phyloP scores from a whole-genome alignment of 1,140 invertebrate genomes.

The Coptotermes formosanus region DNA sequence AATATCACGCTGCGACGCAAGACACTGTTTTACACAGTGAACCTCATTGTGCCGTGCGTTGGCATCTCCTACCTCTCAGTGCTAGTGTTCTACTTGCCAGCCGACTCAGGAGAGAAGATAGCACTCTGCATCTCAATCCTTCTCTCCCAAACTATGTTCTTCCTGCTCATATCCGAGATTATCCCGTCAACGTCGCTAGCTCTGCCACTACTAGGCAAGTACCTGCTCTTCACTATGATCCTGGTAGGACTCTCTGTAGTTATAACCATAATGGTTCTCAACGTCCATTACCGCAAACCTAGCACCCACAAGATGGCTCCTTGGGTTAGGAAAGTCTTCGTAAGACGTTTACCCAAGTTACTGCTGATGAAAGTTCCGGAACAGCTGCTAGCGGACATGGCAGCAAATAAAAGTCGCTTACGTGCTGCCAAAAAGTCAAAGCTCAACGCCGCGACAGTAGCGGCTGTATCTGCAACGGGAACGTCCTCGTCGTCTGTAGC shows the following conservation, averaged over 20 bases:
- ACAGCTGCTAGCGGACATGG: conserved; percentile 73
- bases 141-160: conserved; percentile 98
- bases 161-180: conserved; percentile 95
- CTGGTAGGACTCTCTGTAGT: conserved; percentile 95
- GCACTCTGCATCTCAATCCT: conserved; percentile 98
- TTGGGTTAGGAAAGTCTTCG: conserved; percentile 87
- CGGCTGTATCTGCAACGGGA: conserved; percentile 63
- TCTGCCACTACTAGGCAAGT: conserved; percentile 94
- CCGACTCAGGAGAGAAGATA: conserved; percentile 98
- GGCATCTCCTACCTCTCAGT: conserved; percentile 90
- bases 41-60: conserved; percentile 91
- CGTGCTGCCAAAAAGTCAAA: conserved; percentile 59
- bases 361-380: conserved; percentile 80
- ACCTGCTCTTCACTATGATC: conserved; percentile 98
- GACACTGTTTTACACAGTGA: conserved; percentile 95
- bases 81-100: conserved; percentile 96
- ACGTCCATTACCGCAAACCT: conserved; percentile 98
- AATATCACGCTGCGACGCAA: conserved; percentile 94
- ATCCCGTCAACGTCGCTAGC: conserved; percentile 98
- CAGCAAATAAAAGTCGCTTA: conserved; percentile 70
- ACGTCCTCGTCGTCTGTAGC: conserved; percentile 57
- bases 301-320: conserved; percentile 96
- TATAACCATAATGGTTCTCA: conserved; percentile 95
- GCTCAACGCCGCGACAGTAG: conserved; percentile 60
- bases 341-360: conserved; percentile 77